Conservation (phyloP, 2,797 vertebrate species). For the Enteromius treurensis region DNA sequence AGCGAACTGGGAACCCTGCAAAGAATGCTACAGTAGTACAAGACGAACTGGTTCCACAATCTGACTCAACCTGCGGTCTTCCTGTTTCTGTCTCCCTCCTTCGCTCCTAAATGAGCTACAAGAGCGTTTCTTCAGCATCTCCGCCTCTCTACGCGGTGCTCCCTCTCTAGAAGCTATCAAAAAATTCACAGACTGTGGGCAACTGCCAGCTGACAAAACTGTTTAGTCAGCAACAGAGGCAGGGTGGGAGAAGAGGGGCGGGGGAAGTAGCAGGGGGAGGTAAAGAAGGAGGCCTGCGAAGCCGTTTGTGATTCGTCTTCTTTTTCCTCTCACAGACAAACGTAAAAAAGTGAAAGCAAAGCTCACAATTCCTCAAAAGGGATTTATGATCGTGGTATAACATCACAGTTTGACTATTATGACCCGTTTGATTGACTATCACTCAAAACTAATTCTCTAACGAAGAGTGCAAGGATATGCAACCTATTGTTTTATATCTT, state of each 20-base stretch:
- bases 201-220: conserved; percentile 81
- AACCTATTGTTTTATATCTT: conserved; percentile 78
- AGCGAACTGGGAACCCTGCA: conserved; percentile 9
- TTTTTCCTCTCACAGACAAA: conserved; percentile 40
- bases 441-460: neutral
- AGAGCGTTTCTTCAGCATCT: conserved; percentile 60
- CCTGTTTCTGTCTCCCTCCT: conserved; percentile 19
- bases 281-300: conserved; percentile 52
- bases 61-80: conserved; percentile 50
- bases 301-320: conserved; percentile 41
- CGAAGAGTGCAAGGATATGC: conserved; percentile 60
- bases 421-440: conserved; percentile 8
- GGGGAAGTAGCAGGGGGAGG: conserved; percentile 36
- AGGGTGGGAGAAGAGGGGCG: conserved; percentile 59
- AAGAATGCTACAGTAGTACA: conserved; percentile 50
- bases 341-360: conserved; percentile 30
- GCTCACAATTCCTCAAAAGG: conserved; percentile 5
- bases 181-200: conserved; percentile 72
- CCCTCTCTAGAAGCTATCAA: conserved; percentile 72
- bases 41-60: conserved; percentile 61
- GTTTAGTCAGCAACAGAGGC: conserved; percentile 81
- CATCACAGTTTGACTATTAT: conserved; percentile 20
- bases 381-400: conserved; percentile 24
- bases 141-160: conserved; percentile 60
- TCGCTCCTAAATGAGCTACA: conserved; percentile 30